Evolutionary conservation across 2,888 invertebrate genomes (phyloP).

Genomic region (Sinotaia quadrata): DNA sequence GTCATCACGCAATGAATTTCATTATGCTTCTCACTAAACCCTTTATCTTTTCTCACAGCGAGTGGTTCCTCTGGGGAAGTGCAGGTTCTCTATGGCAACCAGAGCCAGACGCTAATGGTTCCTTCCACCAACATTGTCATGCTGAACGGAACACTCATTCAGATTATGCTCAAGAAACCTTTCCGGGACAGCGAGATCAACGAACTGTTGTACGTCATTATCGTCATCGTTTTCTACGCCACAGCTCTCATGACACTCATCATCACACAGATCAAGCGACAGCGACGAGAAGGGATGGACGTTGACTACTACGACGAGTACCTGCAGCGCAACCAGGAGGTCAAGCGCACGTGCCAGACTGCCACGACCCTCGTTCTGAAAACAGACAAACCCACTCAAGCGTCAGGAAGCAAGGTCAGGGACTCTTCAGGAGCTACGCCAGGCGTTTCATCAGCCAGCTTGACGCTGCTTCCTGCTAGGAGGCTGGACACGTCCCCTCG

Average conservation of each 20-base stretch:
- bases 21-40: too few relatives aligned
- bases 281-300: constrained; percentile 54
- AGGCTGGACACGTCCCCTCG: constrained; percentile 14
- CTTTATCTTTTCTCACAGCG: too few relatives aligned
- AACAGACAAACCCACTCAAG: constrained; percentile 7
- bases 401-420: background rate
- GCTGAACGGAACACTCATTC: constrained; percentile 40
- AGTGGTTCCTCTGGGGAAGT: background rate
- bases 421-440: background rate
- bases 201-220: constrained; percentile 65
- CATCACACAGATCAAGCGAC: constrained; percentile 61
- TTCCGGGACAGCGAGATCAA: constrained; percentile 62
- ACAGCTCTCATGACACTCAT: constrained; percentile 64
- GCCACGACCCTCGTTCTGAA: constrained; percentile 38
- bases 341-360: constrained; percentile 51
- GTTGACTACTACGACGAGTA: constrained; percentile 67
- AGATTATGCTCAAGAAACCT: constrained; percentile 37
- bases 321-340: constrained; percentile 56
- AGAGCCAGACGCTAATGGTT: background rate
- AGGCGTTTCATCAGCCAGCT: background rate
- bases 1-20: background rate
- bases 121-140: constrained; percentile 28
- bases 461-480: constrained; percentile 7
- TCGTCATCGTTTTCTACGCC: constrained; percentile 66
- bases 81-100: constrained; percentile 7